These are phyloP conservation scores for Lacanobia wlatinum DNA, from an alignment of 2,888 invertebrate genomes.

Conservation along the genomic window DNA sequence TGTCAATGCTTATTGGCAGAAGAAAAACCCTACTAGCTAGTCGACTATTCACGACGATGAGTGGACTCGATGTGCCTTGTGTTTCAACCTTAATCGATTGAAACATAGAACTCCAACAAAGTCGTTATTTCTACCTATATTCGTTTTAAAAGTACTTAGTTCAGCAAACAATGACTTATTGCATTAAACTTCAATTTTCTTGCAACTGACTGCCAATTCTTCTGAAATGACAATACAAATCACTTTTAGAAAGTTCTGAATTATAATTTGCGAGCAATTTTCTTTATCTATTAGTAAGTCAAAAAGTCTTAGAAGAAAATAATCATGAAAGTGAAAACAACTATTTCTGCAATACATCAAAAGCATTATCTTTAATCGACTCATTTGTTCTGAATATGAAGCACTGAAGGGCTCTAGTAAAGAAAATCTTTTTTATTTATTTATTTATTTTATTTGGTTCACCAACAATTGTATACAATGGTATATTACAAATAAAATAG, in stretches of 20 bases:
- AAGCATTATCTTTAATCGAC: background rate
- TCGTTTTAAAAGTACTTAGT: background rate
- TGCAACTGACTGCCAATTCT: conserved; percentile 19
- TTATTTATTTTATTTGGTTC: no score
- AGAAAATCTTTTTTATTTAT: no score
- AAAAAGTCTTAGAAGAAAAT: conserved; percentile 1
- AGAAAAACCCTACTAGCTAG: no score
- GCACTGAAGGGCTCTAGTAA: background rate
- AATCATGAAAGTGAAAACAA: conserved; percentile 35
- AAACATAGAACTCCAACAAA: background rate
- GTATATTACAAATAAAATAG: no score
- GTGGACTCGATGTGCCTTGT: no score
- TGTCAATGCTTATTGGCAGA: no score
- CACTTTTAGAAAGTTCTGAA: conserved; percentile 2
- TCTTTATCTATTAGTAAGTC: background rate
- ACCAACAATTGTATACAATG: no score
- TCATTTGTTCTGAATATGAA: conserved; percentile 7
- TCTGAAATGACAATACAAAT: conserved; percentile 32
- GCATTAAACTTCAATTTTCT: conserved; percentile 16
- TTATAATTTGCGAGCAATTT: conserved; percentile 16
- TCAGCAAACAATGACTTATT: background rate
- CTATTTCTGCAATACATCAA: conserved; percentile 1
- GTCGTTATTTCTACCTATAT: background rate
- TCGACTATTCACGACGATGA: no score
- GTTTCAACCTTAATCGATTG: no score